A percentile compares a stretch with the other conserved stretches of the same genome.
phyloP scores from a whole-genome alignment of 2,113 vertebrate genomes.

The Pseudopodoces humilis region DNA sequence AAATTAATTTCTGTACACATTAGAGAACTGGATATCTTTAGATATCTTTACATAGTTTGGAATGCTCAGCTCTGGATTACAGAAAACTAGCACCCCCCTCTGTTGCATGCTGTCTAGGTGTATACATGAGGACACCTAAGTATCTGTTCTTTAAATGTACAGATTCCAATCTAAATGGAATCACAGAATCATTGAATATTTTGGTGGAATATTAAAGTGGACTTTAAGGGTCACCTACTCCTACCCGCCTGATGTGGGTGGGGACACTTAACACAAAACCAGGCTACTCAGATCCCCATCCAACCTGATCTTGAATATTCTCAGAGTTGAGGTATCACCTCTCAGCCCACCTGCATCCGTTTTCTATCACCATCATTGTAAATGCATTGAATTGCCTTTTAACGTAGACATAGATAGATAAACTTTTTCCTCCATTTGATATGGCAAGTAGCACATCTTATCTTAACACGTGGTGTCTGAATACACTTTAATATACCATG shows the following conservation, averaged over 20 bases:
- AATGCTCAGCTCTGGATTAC: background rate
- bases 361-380: background rate
- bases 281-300: background rate
- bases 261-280: background rate
- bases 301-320: background rate
- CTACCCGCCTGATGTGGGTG: too few species aligned
- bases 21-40: background rate
- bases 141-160: background rate
- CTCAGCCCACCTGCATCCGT: background rate
- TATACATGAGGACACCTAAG: background rate
- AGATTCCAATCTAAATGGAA: background rate
- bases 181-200: background rate
- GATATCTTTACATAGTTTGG: background rate
- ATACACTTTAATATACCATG: background rate
- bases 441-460: background rate
- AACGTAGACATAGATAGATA: background rate
- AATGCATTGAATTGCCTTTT: background rate
- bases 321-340: too few species aligned
- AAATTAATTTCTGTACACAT: accelerated
- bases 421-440: background rate
- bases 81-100: background rate
- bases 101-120: background rate
- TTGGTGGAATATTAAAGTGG: too few species aligned
- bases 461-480: background rate
- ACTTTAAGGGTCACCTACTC: background rate